Conservation (phyloP, 2,797 vertebrate species). For the Loris lydekkerianus region DNA sequence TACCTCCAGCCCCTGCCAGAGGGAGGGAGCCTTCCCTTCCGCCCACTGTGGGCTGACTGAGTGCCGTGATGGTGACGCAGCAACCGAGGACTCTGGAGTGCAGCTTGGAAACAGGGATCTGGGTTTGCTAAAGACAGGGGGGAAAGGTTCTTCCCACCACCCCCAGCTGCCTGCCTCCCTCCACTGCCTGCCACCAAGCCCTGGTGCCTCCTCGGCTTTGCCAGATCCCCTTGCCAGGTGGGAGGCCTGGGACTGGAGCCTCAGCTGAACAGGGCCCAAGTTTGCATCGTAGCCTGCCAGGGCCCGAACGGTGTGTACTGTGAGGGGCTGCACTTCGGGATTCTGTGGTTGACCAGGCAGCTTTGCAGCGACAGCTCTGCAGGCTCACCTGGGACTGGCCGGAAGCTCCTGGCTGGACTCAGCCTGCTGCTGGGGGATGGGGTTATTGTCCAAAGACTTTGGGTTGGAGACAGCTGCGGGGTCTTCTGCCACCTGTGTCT, state of each 20-base stretch:
- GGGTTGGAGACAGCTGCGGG: background rate
- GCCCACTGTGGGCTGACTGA: slow-evolving; percentile 19
- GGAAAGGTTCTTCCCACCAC: slow-evolving; percentile 79
- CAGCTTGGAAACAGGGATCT: slow-evolving; percentile 70
- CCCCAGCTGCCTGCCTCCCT: slow-evolving; percentile 78
- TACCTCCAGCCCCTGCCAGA: background rate
- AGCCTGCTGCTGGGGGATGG: background rate
- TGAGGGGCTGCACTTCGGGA: background rate
- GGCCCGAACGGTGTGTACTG: background rate
- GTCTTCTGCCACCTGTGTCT: background rate
- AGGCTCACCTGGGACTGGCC: background rate
- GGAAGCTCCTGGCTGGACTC: background rate
- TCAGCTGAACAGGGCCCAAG: background rate
- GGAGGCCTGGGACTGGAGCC: slow-evolving; percentile 15
- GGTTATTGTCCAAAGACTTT: background rate
- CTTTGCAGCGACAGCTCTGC: background rate
- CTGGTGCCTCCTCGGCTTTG: background rate
- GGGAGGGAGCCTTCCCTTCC: background rate
- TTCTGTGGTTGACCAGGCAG: background rate
- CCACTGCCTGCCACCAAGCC: slow-evolving; percentile 54
- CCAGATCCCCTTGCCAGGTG: background rate
- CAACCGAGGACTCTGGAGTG: slow-evolving; percentile 42
- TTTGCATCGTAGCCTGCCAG: background rate
- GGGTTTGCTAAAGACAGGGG: slow-evolving; percentile 56
- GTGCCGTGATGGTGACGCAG: background rate